phyloP scores from a whole-genome alignment of 2,113 vertebrate genomes.

The Manacus vitellinus region DNA sequence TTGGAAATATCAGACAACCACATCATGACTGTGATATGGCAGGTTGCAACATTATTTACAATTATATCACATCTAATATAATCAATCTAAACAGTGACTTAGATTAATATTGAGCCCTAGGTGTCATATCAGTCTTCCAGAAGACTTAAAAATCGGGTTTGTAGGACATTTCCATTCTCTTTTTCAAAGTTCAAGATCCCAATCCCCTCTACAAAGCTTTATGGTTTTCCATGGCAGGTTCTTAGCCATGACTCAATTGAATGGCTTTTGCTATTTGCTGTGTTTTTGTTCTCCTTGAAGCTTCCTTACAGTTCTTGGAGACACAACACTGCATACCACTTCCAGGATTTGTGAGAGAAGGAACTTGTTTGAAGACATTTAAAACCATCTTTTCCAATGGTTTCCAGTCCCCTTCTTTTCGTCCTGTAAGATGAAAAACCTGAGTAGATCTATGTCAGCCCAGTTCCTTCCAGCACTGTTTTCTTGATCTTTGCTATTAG shows the following conservation, averaged over 20 bases:
- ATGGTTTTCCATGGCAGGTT: neutral
- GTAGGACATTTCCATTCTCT: neutral
- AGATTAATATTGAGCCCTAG: neutral
- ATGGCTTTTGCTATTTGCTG: neutral
- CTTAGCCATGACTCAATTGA: accelerated
- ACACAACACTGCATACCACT: neutral
- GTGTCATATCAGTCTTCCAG: neutral
- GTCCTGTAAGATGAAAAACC: neutral
- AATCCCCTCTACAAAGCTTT: neutral
- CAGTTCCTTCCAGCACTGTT: neutral
- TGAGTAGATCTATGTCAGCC: neutral
- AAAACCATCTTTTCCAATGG: neutral
- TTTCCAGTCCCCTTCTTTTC: neutral
- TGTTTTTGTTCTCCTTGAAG: neutral
- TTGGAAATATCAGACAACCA: neutral
- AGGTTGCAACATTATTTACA: neutral
- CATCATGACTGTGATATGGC: neutral
- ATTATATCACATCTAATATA: neutral
- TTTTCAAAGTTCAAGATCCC: neutral
- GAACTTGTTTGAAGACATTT: neutral
- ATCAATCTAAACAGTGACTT: neutral
- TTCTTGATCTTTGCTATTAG: neutral
- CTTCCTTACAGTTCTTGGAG: neutral
- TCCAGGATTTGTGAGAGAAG: neutral
- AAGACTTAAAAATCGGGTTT: neutral